Base-by-base conservation (phyloP, 2,113 vertebrate genomes). In the Archilochus colubris region DNA sequence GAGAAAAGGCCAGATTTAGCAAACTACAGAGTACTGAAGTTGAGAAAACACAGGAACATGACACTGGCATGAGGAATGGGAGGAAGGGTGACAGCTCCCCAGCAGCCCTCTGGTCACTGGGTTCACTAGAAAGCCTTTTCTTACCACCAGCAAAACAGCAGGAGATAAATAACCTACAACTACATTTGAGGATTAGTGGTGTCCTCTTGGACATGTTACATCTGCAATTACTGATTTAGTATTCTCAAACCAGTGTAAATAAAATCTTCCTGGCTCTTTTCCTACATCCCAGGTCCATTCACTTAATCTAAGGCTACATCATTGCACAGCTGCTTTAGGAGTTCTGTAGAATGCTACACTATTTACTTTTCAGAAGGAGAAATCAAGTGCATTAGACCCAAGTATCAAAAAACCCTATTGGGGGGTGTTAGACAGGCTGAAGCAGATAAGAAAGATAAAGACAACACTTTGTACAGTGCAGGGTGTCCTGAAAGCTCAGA, bases 341-440 rank as follows among this genome's bases (percentile, higher is more conserved):
- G 36, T 79, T 84, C 87, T 82, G 62, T 44, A 89, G 77, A 64
- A 69, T 72, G 20, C 68, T 76, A 82, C 30, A 82, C 82, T 91
- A 86, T 55, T 96, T 92, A 82, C 50, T 89, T 85, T 85, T 43
- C 67, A 82, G 31, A 78, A 90, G 70, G 46, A 86, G 61, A 75
- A 94, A 76, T 10, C 16, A 81, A 88, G 55, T 59, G 25, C 68
- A 33, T 70, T 80, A 74, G 38, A 74, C 24, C 27, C 70, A 79
- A 33, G 8, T 15, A 51, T 25, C 50, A 76, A 86, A 86, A 75
- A 6, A 3, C 74, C 23, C 59, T 91, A 13, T 36, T 79, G 30
- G 7, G n/a, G 15, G 11, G 6, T 40, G 0, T 9, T 53, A 85
- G 67, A 79, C n/a, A 48, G 54, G 28, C 33, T 79, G 46, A 85